These are phyloP conservation scores for Lagocephalus sceleratus DNA, from an alignment of 2,797 vertebrate genomes.

Conservation along the genomic window DNA sequence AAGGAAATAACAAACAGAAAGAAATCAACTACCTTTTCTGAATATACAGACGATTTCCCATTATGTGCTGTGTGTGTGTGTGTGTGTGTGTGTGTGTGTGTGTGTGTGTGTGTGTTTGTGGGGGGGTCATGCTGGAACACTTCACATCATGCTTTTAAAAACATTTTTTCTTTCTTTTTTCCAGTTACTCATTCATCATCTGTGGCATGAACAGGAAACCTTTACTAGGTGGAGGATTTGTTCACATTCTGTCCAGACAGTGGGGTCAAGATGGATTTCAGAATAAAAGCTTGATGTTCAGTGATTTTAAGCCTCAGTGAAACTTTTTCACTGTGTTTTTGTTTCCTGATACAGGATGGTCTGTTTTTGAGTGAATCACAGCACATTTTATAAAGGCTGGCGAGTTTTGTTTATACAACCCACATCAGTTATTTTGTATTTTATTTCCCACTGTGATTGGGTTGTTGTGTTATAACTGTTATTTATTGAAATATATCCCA, in stretches of 20 bases:
- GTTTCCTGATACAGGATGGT: not conserved
- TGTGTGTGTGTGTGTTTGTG: too few relatives aligned
- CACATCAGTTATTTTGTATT: too few relatives aligned
- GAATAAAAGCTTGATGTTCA: slow-evolving; percentile 2
- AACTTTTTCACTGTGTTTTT: not conserved
- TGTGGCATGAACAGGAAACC: not conserved
- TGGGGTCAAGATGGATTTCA: not conserved
- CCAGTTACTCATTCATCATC: not conserved
- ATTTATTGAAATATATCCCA: too few relatives aligned
- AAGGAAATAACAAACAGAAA: too few relatives aligned
- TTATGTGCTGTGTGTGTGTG: not conserved
- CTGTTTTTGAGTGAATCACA: not conserved
- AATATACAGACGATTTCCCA: not conserved
- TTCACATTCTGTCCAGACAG: not conserved
- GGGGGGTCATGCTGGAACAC: too few relatives aligned
- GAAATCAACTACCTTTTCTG: too few relatives aligned
- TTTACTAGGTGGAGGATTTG: not conserved
- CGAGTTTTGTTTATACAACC: too few relatives aligned
- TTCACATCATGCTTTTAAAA: too few relatives aligned
- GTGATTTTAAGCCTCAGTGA: not conserved
- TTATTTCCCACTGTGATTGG: too few relatives aligned
- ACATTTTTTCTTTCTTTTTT: not conserved
- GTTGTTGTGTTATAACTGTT: too few relatives aligned
- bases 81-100: too few relatives aligned
- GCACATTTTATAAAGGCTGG: too few relatives aligned